These are phyloP conservation scores for Petrosia ficiformis DNA, from an alignment of 37 sponge, comb jelly and placozoan species.

Conservation along the genomic window DNA sequence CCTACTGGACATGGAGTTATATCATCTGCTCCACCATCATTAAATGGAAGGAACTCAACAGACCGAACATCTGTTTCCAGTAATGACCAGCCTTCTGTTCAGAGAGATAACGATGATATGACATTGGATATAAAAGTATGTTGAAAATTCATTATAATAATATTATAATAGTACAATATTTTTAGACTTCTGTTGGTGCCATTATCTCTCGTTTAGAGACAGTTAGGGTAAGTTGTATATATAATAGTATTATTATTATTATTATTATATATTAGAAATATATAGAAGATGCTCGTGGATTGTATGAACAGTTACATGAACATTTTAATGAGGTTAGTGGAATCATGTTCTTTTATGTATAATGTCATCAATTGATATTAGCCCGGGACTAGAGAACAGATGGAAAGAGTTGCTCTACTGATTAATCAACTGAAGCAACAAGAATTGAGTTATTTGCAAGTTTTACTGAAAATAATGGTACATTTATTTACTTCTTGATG, in stretches of 20 bases:
- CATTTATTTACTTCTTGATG: not conserved
- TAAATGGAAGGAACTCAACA: no score
- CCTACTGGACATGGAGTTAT: no score
- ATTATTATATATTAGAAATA: slow-evolving; percentile 13
- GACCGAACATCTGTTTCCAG: no score
- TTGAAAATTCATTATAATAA: not conserved
- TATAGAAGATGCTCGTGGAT: slow-evolving; percentile 42
- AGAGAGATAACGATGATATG: no score
- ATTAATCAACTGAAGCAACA: slow-evolving; percentile 60
- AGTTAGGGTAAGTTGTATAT: slow-evolving; percentile 43
- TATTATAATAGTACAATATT: not conserved
- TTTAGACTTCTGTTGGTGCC: slow-evolving; percentile 35
- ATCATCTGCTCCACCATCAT: no score
- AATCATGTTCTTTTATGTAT: not conserved
- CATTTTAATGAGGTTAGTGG: slow-evolving; percentile 32
- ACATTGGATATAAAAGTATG: no score
- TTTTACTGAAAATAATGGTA: slow-evolving; percentile 62
- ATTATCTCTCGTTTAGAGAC: slow-evolving; percentile 52
- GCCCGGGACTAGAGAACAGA: slow-evolving; percentile 15
- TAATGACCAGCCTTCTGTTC: no score
- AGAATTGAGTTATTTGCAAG: slow-evolving; percentile 55
- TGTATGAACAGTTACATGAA: slow-evolving; percentile 40
- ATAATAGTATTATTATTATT: not conserved
- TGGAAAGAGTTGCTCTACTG: slow-evolving; percentile 48
- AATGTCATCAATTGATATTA: no score